These are phyloP conservation scores for Ophioderma brevispina DNA, from an alignment of 35 echinoderm and acorn worm species.

Conservation along the genomic window DNA sequence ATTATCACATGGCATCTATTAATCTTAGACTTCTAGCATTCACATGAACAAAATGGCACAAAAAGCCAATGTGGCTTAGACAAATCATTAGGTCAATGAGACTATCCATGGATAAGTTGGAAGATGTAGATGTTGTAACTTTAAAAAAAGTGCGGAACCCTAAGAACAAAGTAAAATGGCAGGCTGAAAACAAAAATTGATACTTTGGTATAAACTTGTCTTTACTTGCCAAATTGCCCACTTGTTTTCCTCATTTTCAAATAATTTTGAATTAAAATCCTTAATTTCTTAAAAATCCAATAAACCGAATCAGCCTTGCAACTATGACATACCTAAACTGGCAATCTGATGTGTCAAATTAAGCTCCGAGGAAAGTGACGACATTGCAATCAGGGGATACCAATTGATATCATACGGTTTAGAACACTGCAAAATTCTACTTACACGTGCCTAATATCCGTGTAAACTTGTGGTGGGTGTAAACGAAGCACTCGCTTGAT, in stretches of 20 bases:
- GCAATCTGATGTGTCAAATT: background rate
- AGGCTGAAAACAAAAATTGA: too few relatives aligned
- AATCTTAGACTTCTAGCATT: too few relatives aligned
- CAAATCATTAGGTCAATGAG: too few relatives aligned
- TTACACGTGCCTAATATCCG: background rate
- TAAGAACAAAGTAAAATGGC: too few relatives aligned
- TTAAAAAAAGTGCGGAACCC: too few relatives aligned
- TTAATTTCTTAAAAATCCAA: background rate
- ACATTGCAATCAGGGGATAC: background rate
- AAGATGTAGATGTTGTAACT: too few relatives aligned
- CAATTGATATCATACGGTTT: background rate
- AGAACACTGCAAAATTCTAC: background rate
- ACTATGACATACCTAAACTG: background rate
- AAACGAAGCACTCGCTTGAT: background rate
- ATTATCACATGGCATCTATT: too few relatives aligned
- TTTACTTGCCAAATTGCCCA: background rate
- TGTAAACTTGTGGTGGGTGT: background rate
- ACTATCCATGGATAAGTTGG: too few relatives aligned
- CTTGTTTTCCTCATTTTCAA: background rate
- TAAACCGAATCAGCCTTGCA: background rate
- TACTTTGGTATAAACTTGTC: background rate
- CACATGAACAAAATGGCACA: too few relatives aligned
- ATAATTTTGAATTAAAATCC: background rate
- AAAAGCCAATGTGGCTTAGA: too few relatives aligned
- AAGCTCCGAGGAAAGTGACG: background rate